These are phyloP conservation scores for Bolinopsis microptera DNA, from an alignment of 37 sponge, comb jelly and placozoan genomes.

Conservation along the genomic window DNA sequence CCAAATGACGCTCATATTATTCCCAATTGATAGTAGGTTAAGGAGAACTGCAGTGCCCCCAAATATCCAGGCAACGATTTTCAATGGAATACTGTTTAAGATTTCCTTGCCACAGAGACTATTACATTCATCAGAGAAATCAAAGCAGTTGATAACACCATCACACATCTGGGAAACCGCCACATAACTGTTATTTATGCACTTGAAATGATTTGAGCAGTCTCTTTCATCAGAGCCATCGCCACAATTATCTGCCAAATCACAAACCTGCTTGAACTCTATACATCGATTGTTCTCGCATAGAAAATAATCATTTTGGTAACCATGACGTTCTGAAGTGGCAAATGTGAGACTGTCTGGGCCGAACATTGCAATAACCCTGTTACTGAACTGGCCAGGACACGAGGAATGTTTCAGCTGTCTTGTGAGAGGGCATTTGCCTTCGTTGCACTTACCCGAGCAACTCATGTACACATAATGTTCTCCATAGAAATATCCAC, in stretches of 20 bases:
- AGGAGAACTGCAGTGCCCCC: not conserved
- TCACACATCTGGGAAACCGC: conserved; percentile 17
- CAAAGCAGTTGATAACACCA: not conserved
- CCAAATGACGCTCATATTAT: not conserved
- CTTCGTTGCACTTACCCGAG: not conserved
- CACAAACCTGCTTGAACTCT: not conserved
- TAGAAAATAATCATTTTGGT: not conserved
- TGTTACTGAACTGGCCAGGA: not conserved
- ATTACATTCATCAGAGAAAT: conserved; percentile 16
- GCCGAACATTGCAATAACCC: not conserved
- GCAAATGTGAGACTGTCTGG: not conserved
- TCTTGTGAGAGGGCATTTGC: not conserved
- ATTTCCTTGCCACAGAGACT: not conserved
- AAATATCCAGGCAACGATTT: not conserved
- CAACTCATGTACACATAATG: not conserved
- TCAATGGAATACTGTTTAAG: not conserved
- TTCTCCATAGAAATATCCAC: not conserved
- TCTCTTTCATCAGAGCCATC: not conserved
- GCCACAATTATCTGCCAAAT: conserved; percentile 3
- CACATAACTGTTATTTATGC: not conserved
- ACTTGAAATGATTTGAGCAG: not conserved
- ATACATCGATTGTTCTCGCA: not conserved
- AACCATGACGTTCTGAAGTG: not conserved
- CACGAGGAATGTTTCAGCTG: not conserved
- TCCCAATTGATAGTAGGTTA: not conserved